Evolutionary conservation across 2,113 vertebrate genomes (phyloP), one percentile per base, ranked within the genome.

Genomic region (Scalopus aquaticus): DNA sequence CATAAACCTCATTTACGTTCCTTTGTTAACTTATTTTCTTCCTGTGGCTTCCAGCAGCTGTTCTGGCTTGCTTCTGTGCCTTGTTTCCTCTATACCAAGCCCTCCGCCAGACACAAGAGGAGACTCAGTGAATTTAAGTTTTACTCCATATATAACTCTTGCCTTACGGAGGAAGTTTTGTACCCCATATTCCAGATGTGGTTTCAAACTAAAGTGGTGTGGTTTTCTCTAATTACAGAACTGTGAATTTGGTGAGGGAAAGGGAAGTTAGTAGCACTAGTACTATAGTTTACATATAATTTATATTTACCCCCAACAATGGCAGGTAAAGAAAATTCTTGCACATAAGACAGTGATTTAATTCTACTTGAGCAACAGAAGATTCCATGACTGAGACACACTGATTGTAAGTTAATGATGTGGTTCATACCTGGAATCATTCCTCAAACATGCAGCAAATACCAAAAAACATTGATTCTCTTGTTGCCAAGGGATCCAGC

Each of bases 1-100:
- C 76, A 87, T 60, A 72, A 93, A 30, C 56, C 28, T 85, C 78
- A 82, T 91, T 82, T 65, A 69, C 58, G 74, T 95, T 81, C 37
- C 10, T 32, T 62, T 62, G 85, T 51, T 88, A 64, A 42, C 76
- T 58, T 67, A 88, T 70, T 85, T 81, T 88, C 80, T 74, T 39
- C 69, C 7, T 10, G 39, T 85, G 72, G 62, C 72, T 93, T 67
- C 19, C 49, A 42, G 90, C 56, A 84, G 90, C n/a, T 54, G 62
- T 64, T 67, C 26, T 73, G 83, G 78, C 74, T 91, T 37, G 9
- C 44, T 70, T 79, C 44, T 39, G 7, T 6, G 15, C 12, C 30
- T 85, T 28, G 11, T 11, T 54, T 65, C 44, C 64, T 90, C 51
- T 79, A 44, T 1, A 81, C 16, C 39, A 80, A 84, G 64, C 62